phyloP scores from a whole-genome alignment of 2,797 vertebrate species.

The Myotis pilosus region DNA sequence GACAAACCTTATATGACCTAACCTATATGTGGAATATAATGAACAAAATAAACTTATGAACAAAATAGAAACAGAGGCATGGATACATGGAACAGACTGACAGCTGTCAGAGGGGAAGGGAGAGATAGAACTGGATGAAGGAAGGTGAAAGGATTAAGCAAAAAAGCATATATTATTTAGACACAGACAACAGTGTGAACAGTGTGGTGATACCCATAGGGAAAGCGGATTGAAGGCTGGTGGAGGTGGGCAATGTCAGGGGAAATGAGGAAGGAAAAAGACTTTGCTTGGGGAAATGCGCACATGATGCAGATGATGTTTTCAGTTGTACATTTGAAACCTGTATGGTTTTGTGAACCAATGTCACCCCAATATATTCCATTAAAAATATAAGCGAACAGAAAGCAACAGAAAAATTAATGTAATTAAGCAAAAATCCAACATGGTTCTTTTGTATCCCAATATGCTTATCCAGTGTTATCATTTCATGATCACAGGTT shows the following conservation, averaged over 20 bases:
- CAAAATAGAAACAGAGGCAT: background rate
- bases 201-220: background rate
- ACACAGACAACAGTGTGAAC: background rate
- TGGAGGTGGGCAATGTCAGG: background rate
- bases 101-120: background rate
- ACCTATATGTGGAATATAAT: background rate
- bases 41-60: background rate
- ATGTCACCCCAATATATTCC: background rate
- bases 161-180: background rate
- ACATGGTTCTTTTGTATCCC: background rate
- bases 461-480: background rate
- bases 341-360: background rate
- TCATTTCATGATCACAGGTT: background rate
- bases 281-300: background rate
- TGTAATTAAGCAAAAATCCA: background rate
- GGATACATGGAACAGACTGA: background rate
- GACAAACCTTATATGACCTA: background rate
- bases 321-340: background rate
- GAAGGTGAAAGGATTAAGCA: background rate
- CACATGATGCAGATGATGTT: background rate
- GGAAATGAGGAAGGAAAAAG: background rate
- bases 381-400: conserved; percentile 38
- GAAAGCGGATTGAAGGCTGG: background rate
- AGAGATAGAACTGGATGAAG: background rate
- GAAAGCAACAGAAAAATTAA: conserved; percentile 44